Conservation (phyloP, 2,113 vertebrate species). For the Stomatorhinus ivindoensis region DNA sequence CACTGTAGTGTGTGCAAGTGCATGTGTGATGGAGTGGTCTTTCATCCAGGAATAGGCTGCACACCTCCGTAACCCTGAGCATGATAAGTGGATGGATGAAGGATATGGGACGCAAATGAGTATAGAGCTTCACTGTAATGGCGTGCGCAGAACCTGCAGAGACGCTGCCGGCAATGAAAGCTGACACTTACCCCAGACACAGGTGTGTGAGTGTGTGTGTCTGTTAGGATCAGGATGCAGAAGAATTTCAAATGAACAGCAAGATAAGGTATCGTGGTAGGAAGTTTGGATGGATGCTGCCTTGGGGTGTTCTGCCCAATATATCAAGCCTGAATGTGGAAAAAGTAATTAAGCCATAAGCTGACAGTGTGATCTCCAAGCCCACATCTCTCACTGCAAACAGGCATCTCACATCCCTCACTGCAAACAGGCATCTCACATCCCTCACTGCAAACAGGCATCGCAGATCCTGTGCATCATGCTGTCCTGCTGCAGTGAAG, state of each 20-base stretch:
- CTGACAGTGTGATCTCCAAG: background rate
- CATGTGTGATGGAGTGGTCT: background rate
- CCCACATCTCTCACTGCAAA: background rate
- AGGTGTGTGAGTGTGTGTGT: background rate
- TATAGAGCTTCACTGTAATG: background rate
- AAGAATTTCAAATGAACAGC: background rate
- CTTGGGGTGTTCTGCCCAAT: background rate
- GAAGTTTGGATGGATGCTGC: background rate
- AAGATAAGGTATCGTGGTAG: background rate
- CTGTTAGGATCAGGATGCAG: background rate
- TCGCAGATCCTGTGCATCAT: background rate
- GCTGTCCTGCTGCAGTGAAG: background rate
- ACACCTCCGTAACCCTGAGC: background rate
- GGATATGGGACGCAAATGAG: background rate
- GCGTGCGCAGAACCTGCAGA: background rate
- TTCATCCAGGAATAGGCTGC: background rate
- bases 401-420: background rate
- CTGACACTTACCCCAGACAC: background rate
- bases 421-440: background rate
- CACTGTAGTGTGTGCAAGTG: background rate
- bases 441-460: background rate
- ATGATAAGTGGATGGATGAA: background rate
- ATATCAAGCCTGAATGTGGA: slow-evolving; percentile 6
- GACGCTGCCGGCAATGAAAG: background rate
- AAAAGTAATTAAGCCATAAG: background rate